Evolutionary conservation across 2,113 vertebrate species (phyloP).

Genomic region (Bettongia penicillata): DNA sequence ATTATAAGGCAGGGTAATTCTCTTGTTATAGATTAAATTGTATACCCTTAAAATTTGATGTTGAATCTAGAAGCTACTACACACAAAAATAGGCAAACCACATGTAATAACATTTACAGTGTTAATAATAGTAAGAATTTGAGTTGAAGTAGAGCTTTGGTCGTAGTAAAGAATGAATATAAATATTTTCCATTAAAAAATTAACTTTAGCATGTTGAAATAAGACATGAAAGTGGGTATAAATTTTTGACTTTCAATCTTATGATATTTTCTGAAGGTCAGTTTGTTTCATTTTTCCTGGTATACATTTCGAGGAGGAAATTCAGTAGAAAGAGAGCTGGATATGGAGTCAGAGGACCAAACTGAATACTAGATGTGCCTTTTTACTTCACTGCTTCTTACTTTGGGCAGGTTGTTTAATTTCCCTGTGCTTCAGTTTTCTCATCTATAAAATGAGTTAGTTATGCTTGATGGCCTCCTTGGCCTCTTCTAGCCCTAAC

Average conservation of each 20-base stretch:
- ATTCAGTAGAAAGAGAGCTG: not conserved
- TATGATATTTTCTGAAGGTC: not conserved
- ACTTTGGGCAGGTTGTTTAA: not conserved
- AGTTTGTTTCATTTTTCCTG: not conserved
- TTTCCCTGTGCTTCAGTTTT: not conserved
- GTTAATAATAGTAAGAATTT: slow-evolving; percentile 55
- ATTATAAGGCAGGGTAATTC: slow-evolving; percentile 81
- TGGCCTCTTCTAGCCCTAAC: not conserved
- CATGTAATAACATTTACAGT: slow-evolving; percentile 60
- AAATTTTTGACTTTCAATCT: not conserved
- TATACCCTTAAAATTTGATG: slow-evolving; percentile 76
- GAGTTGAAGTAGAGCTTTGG: slow-evolving; percentile 46
- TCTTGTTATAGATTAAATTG: slow-evolving; percentile 83
- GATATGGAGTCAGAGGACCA: not conserved
- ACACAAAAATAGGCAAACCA: slow-evolving; percentile 62
- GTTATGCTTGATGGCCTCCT: not conserved
- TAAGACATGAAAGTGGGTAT: not conserved
- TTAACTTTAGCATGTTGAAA: slow-evolving; percentile 5
- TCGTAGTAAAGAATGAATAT: slow-evolving; percentile 51
- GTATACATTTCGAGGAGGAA: not conserved
- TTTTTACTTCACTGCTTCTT: not conserved
- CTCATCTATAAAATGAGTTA: not conserved
- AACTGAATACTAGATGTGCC: not conserved
- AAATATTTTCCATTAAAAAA: slow-evolving; percentile 42
- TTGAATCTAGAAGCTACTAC: slow-evolving; percentile 65